A percentile compares a stretch with the other conserved stretches of the same genome.
Evolutionary conservation across 2,113 vertebrate genomes (phyloP).

Genomic region (Oncorhynchus nerka): DNA sequence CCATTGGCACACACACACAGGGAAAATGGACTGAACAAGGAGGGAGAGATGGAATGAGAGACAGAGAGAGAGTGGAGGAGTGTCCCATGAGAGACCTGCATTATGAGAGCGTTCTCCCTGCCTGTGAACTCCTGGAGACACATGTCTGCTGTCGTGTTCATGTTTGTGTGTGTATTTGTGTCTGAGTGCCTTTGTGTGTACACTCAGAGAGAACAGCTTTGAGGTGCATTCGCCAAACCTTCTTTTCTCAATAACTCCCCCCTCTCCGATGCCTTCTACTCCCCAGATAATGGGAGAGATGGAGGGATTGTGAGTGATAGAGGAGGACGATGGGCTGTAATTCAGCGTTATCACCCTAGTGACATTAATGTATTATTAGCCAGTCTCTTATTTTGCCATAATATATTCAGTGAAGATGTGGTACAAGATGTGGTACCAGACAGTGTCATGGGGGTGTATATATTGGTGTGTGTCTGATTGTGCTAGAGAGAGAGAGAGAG

Average conservation of each 20-base stretch:
- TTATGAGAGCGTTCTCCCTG: constrained; percentile 20
- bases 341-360: constrained; percentile 39
- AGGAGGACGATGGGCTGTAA: constrained; percentile 17
- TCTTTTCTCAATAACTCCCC: background rate
- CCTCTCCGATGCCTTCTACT: background rate
- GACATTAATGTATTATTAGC: constrained; percentile 60
- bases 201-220: background rate
- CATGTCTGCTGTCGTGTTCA: background rate
- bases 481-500: too few species aligned
- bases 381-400: constrained; percentile 50
- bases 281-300: background rate
- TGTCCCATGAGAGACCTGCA: constrained; percentile 28
- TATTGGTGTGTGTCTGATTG: background rate
- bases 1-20: background rate
- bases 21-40: constrained; percentile 27
- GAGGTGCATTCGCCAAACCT: background rate
- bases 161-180: background rate
- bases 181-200: background rate
- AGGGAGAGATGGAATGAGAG: constrained; percentile 32
- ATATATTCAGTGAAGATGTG: constrained; percentile 43
- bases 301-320: constrained; percentile 1
- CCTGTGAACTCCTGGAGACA: constrained; percentile 27
- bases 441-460: background rate
- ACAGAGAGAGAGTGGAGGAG: constrained; percentile 18
- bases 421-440: constrained; percentile 14